These are phyloP conservation scores for Falcunculus frontatus DNA, from an alignment of 2,113 vertebrate genomes.

Conservation along the genomic window DNA sequence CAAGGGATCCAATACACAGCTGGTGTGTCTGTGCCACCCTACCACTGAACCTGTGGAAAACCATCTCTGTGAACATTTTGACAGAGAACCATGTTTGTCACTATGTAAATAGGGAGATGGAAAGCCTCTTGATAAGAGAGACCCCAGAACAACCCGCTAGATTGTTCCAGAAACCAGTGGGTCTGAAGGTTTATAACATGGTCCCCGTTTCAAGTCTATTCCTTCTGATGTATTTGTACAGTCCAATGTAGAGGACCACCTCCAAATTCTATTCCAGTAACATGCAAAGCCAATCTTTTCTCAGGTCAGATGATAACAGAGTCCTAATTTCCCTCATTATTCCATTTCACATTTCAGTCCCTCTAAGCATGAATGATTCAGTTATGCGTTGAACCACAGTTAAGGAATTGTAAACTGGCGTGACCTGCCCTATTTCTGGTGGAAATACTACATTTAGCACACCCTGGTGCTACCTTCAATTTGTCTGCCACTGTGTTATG, in stretches of 20 bases:
- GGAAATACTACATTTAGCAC: neutral
- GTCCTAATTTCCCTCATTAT: neutral
- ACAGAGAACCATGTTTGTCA: accelerated
- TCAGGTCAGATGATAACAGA: neutral
- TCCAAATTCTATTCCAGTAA: neutral
- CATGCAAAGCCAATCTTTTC: neutral
- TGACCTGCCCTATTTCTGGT: neutral
- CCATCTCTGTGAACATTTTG: neutral
- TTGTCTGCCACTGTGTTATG: neutral
- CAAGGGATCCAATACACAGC: neutral
- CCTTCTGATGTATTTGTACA: neutral
- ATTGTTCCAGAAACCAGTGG: neutral
- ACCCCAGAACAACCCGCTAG: neutral
- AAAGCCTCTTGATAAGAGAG: neutral
- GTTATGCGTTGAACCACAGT: too few relatives aligned
- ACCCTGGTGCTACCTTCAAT: neutral
- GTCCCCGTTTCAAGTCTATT: neutral
- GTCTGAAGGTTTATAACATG: neutral
- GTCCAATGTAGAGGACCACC: neutral
- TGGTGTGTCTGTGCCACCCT: neutral
- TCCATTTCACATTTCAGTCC: neutral
- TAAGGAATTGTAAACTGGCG: neutral
- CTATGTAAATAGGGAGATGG: neutral
- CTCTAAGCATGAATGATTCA: neutral
- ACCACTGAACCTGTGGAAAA: neutral